A percentile compares a stretch with the other conserved stretches of the same genome.
These are phyloP conservation scores for Danaus melanippus DNA, from an alignment of 1,140 invertebrate species.

Conservation along the genomic window DNA sequence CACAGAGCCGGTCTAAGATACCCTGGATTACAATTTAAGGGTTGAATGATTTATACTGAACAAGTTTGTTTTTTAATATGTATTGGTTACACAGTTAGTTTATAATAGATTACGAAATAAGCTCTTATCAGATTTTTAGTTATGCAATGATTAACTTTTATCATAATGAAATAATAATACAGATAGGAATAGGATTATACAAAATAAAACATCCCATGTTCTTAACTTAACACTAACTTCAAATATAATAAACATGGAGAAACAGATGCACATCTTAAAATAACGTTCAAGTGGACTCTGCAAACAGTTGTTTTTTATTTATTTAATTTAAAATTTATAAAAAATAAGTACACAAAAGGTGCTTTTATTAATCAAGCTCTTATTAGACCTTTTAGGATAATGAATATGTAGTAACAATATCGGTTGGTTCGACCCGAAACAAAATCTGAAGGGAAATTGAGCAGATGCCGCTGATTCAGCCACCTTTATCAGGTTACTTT, in stretches of 20 bases:
- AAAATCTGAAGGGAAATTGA: conserved; percentile 40
- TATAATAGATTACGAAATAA: not conserved
- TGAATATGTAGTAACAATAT: conserved; percentile 33
- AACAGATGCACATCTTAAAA: too few species aligned
- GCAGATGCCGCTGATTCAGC: conserved; percentile 44
- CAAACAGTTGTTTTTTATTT: too few species aligned
- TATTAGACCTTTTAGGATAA: conserved; percentile 27
- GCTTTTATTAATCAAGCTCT: not conserved
- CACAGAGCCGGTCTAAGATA: conserved; percentile 27
- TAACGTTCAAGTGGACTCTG: too few species aligned
- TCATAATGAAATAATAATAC: too few species aligned
- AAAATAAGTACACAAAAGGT: too few species aligned
- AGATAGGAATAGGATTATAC: too few species aligned
- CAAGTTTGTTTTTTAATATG: conserved; percentile 3
- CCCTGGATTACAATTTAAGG: conserved; percentile 45
- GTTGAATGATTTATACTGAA: conserved; percentile 44
- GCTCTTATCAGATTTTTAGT: too few species aligned
- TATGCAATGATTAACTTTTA: too few species aligned
- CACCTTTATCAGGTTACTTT: conserved; percentile 45
- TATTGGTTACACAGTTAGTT: conserved; percentile 1
- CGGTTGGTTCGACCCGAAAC: conserved; percentile 26
- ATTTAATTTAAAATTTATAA: too few species aligned
- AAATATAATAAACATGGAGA: too few species aligned
- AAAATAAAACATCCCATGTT: too few species aligned
- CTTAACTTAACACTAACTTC: too few species aligned